Evolutionary conservation across 2,888 invertebrate genomes (phyloP).

Genomic region (Ophioninae sp.): DNA sequence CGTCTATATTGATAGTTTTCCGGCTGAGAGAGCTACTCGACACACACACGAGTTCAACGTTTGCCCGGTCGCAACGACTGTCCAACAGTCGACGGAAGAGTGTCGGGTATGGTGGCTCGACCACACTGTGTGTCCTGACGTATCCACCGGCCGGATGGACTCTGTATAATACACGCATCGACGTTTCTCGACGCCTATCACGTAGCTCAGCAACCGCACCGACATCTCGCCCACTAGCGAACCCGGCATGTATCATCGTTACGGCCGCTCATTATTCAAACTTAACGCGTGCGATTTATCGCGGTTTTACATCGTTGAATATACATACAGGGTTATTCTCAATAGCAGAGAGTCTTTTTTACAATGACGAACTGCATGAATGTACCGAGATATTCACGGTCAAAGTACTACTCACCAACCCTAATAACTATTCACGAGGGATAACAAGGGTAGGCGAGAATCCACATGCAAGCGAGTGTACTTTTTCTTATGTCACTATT

Average conservation of each 20-base stretch:
- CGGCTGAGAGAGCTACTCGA: background rate
- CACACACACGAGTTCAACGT: slow-evolving; percentile 7
- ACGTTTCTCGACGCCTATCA: slow-evolving; percentile 52
- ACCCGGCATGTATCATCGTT: slow-evolving; percentile 74
- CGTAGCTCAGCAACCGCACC: slow-evolving; percentile 29
- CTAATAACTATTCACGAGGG: no score
- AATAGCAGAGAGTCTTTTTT: no score
- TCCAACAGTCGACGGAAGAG: slow-evolving; percentile 34
- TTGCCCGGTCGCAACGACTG: slow-evolving; percentile 43
- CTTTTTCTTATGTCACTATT: no score
- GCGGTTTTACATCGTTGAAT: slow-evolving; percentile 76
- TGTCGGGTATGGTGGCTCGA: slow-evolving; percentile 7
- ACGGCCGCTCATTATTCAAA: slow-evolving; percentile 77
- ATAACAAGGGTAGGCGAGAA: no score
- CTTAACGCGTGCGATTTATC: slow-evolving; percentile 78
- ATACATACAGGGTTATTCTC: slow-evolving; percentile 62
- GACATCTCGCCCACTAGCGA: slow-evolving; percentile 52
- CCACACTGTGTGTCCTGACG: background rate
- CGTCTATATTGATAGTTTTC: background rate
- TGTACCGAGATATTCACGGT: no score
- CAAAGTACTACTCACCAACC: no score
- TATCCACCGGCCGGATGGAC: slow-evolving; percentile 15
- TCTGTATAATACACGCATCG: slow-evolving; percentile 1
- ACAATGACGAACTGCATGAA: no score
- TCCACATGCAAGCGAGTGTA: no score